phyloP scores from a whole-genome alignment of 2,113 vertebrate species.

The Galeopterus variegatus region DNA sequence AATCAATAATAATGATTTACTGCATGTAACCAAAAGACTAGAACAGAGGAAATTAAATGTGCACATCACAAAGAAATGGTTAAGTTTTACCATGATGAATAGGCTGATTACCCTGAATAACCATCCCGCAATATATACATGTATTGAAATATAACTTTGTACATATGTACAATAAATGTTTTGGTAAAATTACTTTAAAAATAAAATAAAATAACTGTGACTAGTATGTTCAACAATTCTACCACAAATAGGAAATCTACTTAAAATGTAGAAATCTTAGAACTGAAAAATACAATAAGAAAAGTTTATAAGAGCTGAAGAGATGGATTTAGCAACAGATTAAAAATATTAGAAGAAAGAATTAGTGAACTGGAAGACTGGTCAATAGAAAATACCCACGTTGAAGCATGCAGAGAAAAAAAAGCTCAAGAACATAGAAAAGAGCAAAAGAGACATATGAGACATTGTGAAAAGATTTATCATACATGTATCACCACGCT shows the following conservation, averaged over 20 bases:
- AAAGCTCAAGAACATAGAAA: background rate
- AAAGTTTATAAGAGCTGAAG: background rate
- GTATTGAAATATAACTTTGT: too few species aligned
- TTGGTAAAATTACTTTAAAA: too few species aligned
- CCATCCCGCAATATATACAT: too few species aligned
- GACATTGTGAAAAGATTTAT: background rate
- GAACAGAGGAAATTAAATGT: too few species aligned
- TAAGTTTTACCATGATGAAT: too few species aligned
- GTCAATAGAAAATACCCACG: background rate
- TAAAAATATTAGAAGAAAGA: background rate
- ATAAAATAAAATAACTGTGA: background rate
- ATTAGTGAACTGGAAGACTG: background rate
- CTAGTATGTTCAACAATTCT: background rate
- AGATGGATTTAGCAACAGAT: background rate
- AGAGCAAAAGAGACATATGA: background rate
- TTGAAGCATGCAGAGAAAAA: background rate
- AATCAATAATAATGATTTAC: too few species aligned
- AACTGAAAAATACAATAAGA: background rate
- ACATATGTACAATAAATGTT: too few species aligned
- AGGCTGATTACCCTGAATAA: too few species aligned
- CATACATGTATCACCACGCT: background rate
- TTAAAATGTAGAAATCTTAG: conserved; percentile 8
- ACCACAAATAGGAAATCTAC: background rate
- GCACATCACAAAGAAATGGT: too few species aligned
- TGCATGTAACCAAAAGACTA: too few species aligned